Evolutionary conservation across 2,888 invertebrate species (phyloP).

Genomic region (Amiota minor): DNA sequence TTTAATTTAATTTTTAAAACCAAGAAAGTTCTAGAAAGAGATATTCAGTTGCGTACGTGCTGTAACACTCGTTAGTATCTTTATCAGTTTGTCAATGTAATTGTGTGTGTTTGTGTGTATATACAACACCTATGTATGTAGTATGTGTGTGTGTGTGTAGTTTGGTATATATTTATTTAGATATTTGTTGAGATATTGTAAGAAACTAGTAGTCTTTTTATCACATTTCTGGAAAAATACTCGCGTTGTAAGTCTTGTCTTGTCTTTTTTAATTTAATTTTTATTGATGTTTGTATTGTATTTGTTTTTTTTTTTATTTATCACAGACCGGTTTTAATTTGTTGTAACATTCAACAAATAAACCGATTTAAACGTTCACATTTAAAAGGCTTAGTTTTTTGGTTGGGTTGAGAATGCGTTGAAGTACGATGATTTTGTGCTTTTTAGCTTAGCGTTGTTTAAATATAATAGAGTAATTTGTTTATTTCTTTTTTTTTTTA

Average conservation of each 20-base stretch:
- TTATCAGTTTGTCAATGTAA: no score
- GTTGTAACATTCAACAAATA: conserved; percentile 10
- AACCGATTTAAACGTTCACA: neutral
- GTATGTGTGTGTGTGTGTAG: no score
- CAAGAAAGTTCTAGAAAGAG: no score
- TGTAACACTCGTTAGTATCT: no score
- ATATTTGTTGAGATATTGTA: no score
- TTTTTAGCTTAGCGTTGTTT: neutral
- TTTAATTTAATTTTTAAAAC: no score
- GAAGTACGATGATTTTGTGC: neutral
- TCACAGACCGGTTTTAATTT: conserved; percentile 56
- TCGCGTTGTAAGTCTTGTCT: conserved; percentile 25
- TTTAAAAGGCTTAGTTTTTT: neutral
- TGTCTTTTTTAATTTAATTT: conserved; percentile 28
- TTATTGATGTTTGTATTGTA: neutral
- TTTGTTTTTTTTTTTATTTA: conserved; percentile 39
- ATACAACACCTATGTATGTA: no score
- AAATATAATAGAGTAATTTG: neutral
- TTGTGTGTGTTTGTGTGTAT: no score
- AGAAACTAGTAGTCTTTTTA: conserved; percentile 6
- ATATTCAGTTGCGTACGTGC: no score
- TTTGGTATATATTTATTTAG: no score
- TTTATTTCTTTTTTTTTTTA: no score
- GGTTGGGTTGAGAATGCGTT: no score
- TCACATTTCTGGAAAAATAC: conserved; percentile 42